Percentiles rank a stretch among this genome's conserved stretches.
Evolutionary conservation across 2,113 vertebrate genomes (phyloP).

Genomic region (Apteryx owenii): DNA sequence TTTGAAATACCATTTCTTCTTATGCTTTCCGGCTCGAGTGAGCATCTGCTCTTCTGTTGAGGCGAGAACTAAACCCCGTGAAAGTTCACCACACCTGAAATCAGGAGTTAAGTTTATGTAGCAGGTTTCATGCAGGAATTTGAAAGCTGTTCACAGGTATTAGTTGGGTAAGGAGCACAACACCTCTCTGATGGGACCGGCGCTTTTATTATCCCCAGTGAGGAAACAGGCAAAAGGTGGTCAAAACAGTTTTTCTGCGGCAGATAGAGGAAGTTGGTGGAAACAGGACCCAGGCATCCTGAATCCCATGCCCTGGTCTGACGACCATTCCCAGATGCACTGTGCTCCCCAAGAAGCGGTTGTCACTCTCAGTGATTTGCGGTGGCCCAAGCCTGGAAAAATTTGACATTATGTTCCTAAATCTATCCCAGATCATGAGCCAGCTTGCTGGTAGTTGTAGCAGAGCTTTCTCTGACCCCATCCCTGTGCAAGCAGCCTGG

Average conservation of each 20-base stretch:
- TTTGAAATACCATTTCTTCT: background rate
- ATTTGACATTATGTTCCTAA: background rate
- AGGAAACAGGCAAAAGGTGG: background rate
- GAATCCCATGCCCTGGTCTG: background rate
- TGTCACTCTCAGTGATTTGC: background rate
- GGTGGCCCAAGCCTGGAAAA: background rate
- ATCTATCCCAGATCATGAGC: background rate
- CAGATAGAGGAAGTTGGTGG: background rate
- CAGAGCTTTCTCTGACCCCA: accelerated
- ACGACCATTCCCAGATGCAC: background rate
- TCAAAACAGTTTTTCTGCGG: background rate
- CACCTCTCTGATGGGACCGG: background rate
- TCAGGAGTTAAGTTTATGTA: background rate
- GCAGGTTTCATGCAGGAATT: background rate
- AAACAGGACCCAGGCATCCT: background rate
- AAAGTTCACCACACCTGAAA: background rate
- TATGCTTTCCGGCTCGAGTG: background rate
- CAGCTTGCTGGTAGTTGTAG: background rate
- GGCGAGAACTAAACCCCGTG: background rate
- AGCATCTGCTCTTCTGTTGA: background rate
- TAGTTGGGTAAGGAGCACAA: background rate
- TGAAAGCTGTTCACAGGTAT: background rate
- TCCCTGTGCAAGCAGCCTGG: background rate
- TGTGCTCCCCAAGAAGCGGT: background rate
- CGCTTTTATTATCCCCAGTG: background rate